Evolutionary conservation across 2,113 vertebrate species (phyloP), one percentile per base, ranked within the genome.

Genomic region (Zosterops pallidus): DNA sequence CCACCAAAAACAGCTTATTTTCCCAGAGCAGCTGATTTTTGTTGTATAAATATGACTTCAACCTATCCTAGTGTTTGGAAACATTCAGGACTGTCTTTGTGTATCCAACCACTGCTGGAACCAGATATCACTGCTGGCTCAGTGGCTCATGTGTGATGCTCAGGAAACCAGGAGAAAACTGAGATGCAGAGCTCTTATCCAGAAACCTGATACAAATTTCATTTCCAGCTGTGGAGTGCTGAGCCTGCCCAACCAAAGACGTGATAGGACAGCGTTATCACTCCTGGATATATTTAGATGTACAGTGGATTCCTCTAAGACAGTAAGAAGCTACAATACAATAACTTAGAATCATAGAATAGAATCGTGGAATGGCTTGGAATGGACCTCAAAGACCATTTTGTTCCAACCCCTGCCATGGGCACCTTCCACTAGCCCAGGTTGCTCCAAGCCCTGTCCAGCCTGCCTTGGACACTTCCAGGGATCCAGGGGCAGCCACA

Each of bases 401-500:
- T 23, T 4, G 7, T 28, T 17, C 14, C 31, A 42, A 3, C 0
- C 17, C 5, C 10, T 35, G 14, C 8, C 63, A 16, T 19, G 31
- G 6, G 16, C 25, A 63, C 8, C 12, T 70, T 9, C 26, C 42
- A 42, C 25, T 1, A 0, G 0, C 5, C 12, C 63, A 90, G 5
- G 18, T 0, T 33, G 26, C 2, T 63, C 42, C 55, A 35, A 62
- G 41, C 6, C 41, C 7, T 19, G 7, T 44, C 44, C 22, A 77
- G 0, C 12, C 31, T 44, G 64, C 31, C 49, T 44, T 42, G 63
- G 31, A 4, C 42, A 56, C 25, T 63, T 4, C 31, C 35, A 77
- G 31, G 15, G 31, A 77, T 44, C 20, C 52, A 75, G 35, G 10
- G 22, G 14, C 31, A 70, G 7, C 64, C 49, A 77, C 63, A 90